Evolutionary conservation across 2,113 vertebrate genomes (phyloP), one percentile per base, ranked within the genome.

Genomic region (Verasper variegatus): DNA sequence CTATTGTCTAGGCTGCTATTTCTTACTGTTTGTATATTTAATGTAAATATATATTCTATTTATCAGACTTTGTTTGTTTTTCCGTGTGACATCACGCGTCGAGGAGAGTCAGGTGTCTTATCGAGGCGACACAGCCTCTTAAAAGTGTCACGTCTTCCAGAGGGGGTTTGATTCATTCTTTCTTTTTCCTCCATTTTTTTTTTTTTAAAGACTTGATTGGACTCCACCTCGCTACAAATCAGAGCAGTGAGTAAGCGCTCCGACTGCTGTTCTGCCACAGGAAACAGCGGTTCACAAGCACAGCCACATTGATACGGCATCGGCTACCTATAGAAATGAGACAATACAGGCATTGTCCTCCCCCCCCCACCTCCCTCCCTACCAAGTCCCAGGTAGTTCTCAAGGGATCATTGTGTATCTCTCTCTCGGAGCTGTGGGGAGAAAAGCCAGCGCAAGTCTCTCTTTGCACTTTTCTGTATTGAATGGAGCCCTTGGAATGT

Each of bases 1-100:
- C 94, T 94, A 92, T 91, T 93, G 89, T 91, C 87, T 95, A 95
- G 92, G 94, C 94, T 95, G 94, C 94, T 95, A 95, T 95, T 95
- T 94, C 93, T 92, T 94, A 94, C 93, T 85, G 71, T 90, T 84
- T 94, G 92, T 95, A 92, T 95, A 95, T 95, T 93, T 93, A 94
- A 89, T 94, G 93, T 95, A 95, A 91, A 94, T 94, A 94, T 92
- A 93, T 93, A 91, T 91, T 91, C 87, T 94, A 94, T 95, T 94
- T 95, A 94, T 94, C 85, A 81, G 76, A 82, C 71, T 31, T 31
- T 71, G 69, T 84, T 61, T 21, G 21, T 68, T 71, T 60, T 78
- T 62, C 81, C 75, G 52, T 88, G 75, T 88, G 80, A 77, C 78
- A 77, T 77, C 81, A 80, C 85, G 60, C 55, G 61, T 20, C 47